Evolutionary conservation across 2,888 invertebrate species (phyloP).

Genomic region (Criorhina ranunculi): DNA sequence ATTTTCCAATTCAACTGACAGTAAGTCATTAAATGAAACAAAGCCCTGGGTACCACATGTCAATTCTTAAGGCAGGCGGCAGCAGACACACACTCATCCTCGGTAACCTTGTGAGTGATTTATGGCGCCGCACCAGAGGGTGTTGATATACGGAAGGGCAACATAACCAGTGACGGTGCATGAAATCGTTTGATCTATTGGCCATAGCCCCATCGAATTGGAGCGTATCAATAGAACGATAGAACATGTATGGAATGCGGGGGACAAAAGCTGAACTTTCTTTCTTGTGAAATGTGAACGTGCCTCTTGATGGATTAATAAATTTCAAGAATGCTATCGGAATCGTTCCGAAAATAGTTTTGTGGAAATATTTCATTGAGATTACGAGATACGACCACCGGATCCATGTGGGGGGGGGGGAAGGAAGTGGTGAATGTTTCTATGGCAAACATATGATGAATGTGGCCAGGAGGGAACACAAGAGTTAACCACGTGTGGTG

Average conservation of each 20-base stretch:
- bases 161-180: slow-evolving; percentile 32
- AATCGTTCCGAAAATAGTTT: slow-evolving; percentile 47
- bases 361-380: slow-evolving; percentile 26
- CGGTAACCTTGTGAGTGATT: slow-evolving; percentile 43
- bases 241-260: slow-evolving; percentile 20
- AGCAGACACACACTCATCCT: slow-evolving; percentile 20
- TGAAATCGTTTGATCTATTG: slow-evolving; percentile 68
- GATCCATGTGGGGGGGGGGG: slow-evolving; percentile 20
- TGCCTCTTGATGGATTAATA: slow-evolving; percentile 29
- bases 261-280: slow-evolving; percentile 12
- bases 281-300: slow-evolving; percentile 17
- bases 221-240: slow-evolving; percentile 42
- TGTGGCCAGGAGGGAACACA: not conserved
- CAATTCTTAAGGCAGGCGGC: slow-evolving; percentile 20
- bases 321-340: slow-evolving; percentile 37
- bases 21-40: slow-evolving; percentile 39
- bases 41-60: slow-evolving; percentile 7
- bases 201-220: slow-evolving; percentile 39
- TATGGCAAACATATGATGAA: not conserved
- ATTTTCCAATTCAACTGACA: slow-evolving; percentile 23
- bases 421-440: slow-evolving; percentile 17
- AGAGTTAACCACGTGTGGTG: slow-evolving; percentile 9
- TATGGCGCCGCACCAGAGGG: slow-evolving; percentile 31
- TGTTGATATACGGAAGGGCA: slow-evolving; percentile 18
- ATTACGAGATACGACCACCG: not conserved